A percentile compares a stretch with the other conserved stretches of the same genome.
Conservation (phyloP, 1,140 invertebrate genomes). For the Drepana arcuata region DNA sequence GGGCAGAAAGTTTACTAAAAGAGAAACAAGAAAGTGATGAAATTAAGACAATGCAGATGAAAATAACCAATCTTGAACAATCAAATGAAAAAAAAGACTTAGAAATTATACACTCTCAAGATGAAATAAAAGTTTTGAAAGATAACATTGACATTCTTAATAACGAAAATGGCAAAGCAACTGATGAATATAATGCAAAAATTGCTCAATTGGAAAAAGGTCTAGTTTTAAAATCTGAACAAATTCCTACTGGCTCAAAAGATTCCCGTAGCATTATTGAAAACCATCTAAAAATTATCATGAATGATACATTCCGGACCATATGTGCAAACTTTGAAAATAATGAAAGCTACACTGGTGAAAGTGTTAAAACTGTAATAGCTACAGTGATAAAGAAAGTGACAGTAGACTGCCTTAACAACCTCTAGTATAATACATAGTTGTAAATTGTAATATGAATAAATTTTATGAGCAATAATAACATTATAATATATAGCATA, state of each 20-base stretch:
- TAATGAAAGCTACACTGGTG: constrained; percentile 33
- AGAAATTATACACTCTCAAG: constrained; percentile 22
- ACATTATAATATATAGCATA: too few species aligned
- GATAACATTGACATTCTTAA: constrained; percentile 11
- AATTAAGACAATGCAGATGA: constrained; percentile 13
- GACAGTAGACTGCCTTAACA: constrained; percentile 33
- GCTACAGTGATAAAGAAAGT: constrained; percentile 46
- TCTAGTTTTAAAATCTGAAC: too few species aligned
- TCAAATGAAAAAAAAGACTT: constrained; percentile 22
- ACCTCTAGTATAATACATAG: too few species aligned
- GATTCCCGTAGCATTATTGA: constrained; percentile 14
- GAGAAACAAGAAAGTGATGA: constrained; percentile 12
- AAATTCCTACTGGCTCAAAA: too few species aligned
- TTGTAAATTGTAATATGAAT: too few species aligned
- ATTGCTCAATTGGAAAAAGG: constrained; percentile 23
- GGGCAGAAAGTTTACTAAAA: too few species aligned
- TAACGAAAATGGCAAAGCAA: constrained; percentile 10
- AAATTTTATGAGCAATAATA: too few species aligned
- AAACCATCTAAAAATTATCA: constrained; percentile 46
- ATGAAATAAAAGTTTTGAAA: constrained; percentile 21
- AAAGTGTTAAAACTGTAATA: constrained; percentile 33
- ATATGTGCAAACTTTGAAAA: constrained; percentile 41
- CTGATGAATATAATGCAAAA: constrained; percentile 18
- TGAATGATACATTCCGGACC: constrained; percentile 52
- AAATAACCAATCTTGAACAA: constrained; percentile 16